Conservation (phyloP, 2,888 invertebrate species). For the Ectemnius lituratus region DNA sequence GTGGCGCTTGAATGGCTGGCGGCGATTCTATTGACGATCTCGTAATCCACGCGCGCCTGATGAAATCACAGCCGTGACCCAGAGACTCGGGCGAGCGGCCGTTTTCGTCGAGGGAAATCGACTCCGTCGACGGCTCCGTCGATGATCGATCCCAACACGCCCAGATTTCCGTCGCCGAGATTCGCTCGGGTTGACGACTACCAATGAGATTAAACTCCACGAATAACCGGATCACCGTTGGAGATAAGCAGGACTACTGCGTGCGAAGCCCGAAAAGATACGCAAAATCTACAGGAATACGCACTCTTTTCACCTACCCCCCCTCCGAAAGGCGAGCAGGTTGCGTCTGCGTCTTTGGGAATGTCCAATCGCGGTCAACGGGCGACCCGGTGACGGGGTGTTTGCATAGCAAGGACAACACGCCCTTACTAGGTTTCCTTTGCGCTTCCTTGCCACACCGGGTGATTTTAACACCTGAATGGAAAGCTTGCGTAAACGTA, state of each 20-base stretch:
- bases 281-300: neutral
- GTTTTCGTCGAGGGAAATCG: neutral
- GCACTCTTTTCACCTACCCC: too few relatives aligned
- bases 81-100: neutral
- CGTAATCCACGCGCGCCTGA: neutral
- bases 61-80: neutral
- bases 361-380: conserved; percentile 19
- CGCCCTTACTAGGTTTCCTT: conserved; percentile 17
- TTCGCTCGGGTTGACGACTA: neutral
- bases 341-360: neutral
- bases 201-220: neutral
- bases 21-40: conserved; percentile 27
- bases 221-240: neutral
- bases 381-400: neutral
- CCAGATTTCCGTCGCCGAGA: conserved; percentile 35
- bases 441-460: conserved; percentile 1
- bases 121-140: conserved; percentile 27
- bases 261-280: neutral
- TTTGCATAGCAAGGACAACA: conserved; percentile 14
- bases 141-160: conserved; percentile 50
- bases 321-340: neutral
- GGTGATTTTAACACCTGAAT: conserved; percentile 7
- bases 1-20: conserved; percentile 20
- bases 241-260: neutral
- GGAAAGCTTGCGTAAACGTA: conserved; percentile 4